Evolutionary conservation across 1,140 invertebrate genomes (phyloP), one percentile per base, ranked within the genome.

Genomic region (Bombus breviceps): DNA sequence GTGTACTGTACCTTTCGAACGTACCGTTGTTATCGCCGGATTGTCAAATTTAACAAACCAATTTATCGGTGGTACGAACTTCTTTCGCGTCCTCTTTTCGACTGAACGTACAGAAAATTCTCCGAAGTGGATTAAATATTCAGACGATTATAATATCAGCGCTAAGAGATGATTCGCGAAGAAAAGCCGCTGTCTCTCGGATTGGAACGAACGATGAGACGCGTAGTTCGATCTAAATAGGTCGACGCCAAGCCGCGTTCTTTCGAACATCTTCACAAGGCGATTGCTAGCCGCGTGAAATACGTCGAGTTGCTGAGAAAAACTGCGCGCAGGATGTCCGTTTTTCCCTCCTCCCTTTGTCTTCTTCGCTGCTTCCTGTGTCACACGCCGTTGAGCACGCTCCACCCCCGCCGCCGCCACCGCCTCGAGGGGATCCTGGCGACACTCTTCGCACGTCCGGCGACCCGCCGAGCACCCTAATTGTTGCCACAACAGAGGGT

Each of bases 311-410:
- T 43, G 32, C 72, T 62, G 79, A 71, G 80, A 89, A 59, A 86
- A 81, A 82, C 66, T 81, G 69, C 71, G 57, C 68, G 64, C 37
- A 59, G 62, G 34, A 83, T 76, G 81, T 86, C 79, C 72, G 79
- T 68, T 66, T 76, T 79, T 76, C 71, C 68, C 74, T 69, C 57
- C 74, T 57, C 59, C 86, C 74, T 59, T 79, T 81, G 84, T 91
- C 85, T 94, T 94, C 91, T 13, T 39, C 93, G 92, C 83, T 89
- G 83, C 93, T 95, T 95, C 95, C 95, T 94, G 95, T 95, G 93
- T 95, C 95, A 95, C 95, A 95, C 94, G 95, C 94, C 92, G 94
- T 94, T 94, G 93, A 95, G 92, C 95, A 95, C 95, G 94, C 92
- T 93, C 91, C 86, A 89, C 73, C 88, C 88, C 83, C 74, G 73